Conservation (phyloP, 2,888 invertebrate species). For the Coleophora flavipennella region DNA sequence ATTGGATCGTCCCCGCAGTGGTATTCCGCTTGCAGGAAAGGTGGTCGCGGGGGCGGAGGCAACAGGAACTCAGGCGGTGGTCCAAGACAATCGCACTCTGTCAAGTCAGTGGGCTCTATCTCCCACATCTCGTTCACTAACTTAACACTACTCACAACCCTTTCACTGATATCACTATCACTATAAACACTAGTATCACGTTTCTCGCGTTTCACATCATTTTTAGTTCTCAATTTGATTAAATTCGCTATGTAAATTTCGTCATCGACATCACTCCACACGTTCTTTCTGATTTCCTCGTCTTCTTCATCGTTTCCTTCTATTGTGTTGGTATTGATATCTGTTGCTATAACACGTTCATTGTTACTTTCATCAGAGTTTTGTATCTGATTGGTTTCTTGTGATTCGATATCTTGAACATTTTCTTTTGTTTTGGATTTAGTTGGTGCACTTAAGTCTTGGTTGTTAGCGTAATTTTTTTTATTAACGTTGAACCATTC, state of each 20-base stretch:
- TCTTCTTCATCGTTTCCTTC: constrained; percentile 32
- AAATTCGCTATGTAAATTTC: constrained; percentile 66
- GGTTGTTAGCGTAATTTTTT: constrained; percentile 10
- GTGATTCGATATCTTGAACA: constrained; percentile 26
- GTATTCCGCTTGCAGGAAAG: constrained; percentile 78
- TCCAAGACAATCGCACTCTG: constrained; percentile 83
- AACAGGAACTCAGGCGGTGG: constrained; percentile 82
- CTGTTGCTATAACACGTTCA: constrained; percentile 45
- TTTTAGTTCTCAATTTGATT: constrained; percentile 56
- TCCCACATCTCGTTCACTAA: constrained; percentile 77
- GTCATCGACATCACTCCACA: constrained; percentile 65
- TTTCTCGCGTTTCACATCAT: constrained; percentile 59
- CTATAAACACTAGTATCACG: constrained; percentile 59
- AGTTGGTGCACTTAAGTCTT: constrained; percentile 6
- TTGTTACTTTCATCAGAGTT: constrained; percentile 10
- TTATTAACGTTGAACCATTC: constrained; percentile 27
- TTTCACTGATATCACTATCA: constrained; percentile 63
- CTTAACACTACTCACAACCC: constrained; percentile 72
- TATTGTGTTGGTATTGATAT: constrained; percentile 12
- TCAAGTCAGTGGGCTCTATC: constrained; percentile 78
- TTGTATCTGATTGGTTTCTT: constrained; percentile 17
- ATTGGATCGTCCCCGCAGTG: constrained; percentile 81
- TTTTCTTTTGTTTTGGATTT: constrained; percentile 12
- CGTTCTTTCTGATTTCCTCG: constrained; percentile 56
- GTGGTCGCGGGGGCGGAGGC: constrained; percentile 82